Evolutionary conservation across 2,797 vertebrate species (phyloP), one percentile per base, ranked within the genome.

Genomic region (Prunella strophiata): DNA sequence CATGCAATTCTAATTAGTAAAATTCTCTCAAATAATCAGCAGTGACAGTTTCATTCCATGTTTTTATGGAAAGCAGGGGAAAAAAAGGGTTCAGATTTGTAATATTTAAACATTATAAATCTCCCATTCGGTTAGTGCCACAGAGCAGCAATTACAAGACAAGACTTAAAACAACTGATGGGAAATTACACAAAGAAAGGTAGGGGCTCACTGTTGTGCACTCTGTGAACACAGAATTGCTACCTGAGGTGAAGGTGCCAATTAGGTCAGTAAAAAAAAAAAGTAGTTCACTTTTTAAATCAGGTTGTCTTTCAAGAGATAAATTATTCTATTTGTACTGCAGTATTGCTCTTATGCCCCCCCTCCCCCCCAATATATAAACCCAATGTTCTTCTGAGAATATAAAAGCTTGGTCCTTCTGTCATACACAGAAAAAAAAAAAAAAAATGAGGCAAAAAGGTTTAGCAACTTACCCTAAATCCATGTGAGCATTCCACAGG

Each of bases 1-100:
- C 85, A 84, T 90, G 85, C 76, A 94, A 91, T 76, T 93, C 89
- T 95, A 96, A 94, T 84, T 82, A 86, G 65, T 57, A 94, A 89
- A 96, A 92, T 84, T 93, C 79, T 48, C 59, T 89, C 77, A 89
- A 87, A 96, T 88, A 91, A 93, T 86, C 73, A 78, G 79, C 51
- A 93, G 89, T 16, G 20, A 92, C 3, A 8, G n/a, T 59, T 88
- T 90, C 70, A 43, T 40, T 89, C 58, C 45, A 27, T 50, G 40
- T 63, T 92, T 77, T 84, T 75, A 94, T 19, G 48, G 21, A 78
- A 89, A 84, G 40, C 1, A 0, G n/a, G 4, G 66, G 19, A 1
- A 3, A 67, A 75, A 84, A 82, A 23, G 32, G 12, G 9, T 88
- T 91, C 58, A 47, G 59, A 78, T 84, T 70, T 84, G 40, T 54